Conservation (phyloP, 2,888 invertebrate species). For the Aspidapion aeneum region DNA sequence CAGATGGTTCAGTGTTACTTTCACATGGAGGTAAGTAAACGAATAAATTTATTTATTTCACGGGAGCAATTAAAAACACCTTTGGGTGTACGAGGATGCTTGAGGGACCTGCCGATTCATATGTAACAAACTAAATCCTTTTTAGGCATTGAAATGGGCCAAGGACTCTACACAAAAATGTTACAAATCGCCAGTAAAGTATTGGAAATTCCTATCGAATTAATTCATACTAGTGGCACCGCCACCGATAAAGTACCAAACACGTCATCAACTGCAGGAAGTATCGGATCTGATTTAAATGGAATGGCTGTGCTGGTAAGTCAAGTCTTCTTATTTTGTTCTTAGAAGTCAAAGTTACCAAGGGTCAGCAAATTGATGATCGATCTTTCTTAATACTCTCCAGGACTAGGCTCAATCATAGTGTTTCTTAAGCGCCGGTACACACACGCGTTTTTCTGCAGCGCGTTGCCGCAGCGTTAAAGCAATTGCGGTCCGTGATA, state of each 20-base stretch:
- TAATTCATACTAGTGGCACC: constrained; percentile 80
- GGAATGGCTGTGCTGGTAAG: constrained; percentile 81
- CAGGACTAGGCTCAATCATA: too few species aligned
- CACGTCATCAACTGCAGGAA: constrained; percentile 86
- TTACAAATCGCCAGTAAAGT: constrained; percentile 81
- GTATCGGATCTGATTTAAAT: constrained; percentile 84
- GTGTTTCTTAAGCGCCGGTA: too few species aligned
- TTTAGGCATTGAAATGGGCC: constrained; percentile 85
- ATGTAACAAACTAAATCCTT: too few species aligned
- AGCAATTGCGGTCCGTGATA: too few species aligned
- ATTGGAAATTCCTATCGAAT: constrained; percentile 64
- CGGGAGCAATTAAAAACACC: background rate
- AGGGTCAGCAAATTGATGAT: background rate
- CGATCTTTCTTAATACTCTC: background rate
- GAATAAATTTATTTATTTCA: background rate
- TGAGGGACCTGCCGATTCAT: too few species aligned
- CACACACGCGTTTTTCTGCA: too few species aligned
- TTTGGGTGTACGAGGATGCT: too few species aligned
- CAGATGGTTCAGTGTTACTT: constrained; percentile 83
- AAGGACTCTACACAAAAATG: constrained; percentile 95
- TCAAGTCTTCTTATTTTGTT: background rate
- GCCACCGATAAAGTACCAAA: constrained; percentile 90
- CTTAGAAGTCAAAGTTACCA: background rate
- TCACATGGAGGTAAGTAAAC: constrained; percentile 82
- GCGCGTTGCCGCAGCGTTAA: too few species aligned